A percentile compares a stretch with the other conserved stretches of the same genome.
Conservation (phyloP, 1,140 invertebrate species). For the Pomacea maculata region DNA sequence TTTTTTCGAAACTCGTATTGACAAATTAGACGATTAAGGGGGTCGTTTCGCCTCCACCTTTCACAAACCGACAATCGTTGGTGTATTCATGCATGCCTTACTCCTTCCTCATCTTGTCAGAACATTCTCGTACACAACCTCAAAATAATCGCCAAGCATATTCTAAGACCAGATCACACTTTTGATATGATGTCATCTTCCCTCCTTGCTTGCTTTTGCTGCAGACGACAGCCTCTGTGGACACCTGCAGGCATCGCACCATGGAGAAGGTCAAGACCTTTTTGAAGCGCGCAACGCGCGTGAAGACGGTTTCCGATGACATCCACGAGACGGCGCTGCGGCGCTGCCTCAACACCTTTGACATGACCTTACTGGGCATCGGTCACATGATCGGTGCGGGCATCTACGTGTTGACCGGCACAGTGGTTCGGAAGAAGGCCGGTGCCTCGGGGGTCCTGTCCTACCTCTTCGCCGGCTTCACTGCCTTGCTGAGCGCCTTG, state of each 20-base stretch:
- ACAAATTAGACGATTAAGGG: no score
- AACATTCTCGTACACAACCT: background rate
- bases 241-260: background rate
- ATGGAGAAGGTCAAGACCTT: slow-evolving; percentile 55
- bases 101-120: no score
- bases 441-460: slow-evolving; percentile 83
- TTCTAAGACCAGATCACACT: background rate
- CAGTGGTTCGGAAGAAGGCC: slow-evolving; percentile 84
- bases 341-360: slow-evolving; percentile 88
- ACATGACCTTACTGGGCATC: slow-evolving; percentile 81
- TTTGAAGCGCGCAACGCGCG: slow-evolving; percentile 46
- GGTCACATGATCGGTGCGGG: slow-evolving; percentile 93
- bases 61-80: no score
- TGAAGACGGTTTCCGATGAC: slow-evolving; percentile 68
- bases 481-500: slow-evolving; percentile 83
- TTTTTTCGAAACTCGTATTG: no score
- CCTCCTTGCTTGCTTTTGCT: background rate
- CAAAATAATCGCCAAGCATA: background rate
- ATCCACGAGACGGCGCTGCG: slow-evolving; percentile 81
- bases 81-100: no score
- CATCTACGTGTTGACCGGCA: slow-evolving; percentile 70
- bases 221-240: background rate
- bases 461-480: slow-evolving; percentile 87
- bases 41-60: no score
- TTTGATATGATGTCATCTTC: background rate